A percentile compares a stretch with the other conserved stretches of the same genome.
phyloP scores from a whole-genome alignment of 1,140 invertebrate genomes.

The Zaprionus kolodkinae region DNA sequence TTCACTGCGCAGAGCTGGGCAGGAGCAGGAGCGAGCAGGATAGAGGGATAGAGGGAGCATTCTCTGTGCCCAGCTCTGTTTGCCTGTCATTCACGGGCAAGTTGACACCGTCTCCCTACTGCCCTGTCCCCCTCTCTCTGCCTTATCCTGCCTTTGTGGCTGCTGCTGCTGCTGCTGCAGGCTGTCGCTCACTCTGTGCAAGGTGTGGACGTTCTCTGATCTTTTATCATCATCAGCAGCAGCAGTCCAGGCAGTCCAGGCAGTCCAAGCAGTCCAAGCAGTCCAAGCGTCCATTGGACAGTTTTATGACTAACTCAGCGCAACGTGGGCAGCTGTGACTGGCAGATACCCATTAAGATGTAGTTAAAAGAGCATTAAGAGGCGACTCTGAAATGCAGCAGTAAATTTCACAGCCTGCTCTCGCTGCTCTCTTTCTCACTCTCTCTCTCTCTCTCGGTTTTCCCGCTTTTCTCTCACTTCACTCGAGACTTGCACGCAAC shows the following conservation, averaged over 20 bases:
- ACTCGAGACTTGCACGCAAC: not conserved
- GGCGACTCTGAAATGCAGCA: slow-evolving; percentile 3
- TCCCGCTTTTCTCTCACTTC: not conserved
- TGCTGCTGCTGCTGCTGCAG: slow-evolving; percentile 19
- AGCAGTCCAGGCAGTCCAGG: too few relatives aligned
- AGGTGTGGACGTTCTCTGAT: slow-evolving; percentile 74
- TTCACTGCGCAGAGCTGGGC: slow-evolving; percentile 33
- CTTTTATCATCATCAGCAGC: slow-evolving; percentile 70
- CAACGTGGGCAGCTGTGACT: not conserved
- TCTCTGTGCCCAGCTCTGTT: slow-evolving; percentile 34
- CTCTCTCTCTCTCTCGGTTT: not conserved
- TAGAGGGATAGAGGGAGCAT: not conserved
- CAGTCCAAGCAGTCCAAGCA: too few relatives aligned
- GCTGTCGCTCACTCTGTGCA: slow-evolving; percentile 44
- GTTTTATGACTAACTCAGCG: slow-evolving; percentile 53
- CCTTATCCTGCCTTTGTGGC: not conserved
- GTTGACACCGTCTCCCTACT: not conserved
- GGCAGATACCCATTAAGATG: not conserved
- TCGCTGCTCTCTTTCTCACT: not conserved
- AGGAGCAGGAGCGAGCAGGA: not conserved
- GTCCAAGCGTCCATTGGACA: slow-evolving; percentile 56
- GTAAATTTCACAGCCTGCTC: not conserved
- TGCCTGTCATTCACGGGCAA: slow-evolving; percentile 69
- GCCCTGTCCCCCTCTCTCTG: slow-evolving; percentile 16
- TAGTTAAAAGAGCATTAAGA: slow-evolving; percentile 2